Base-by-base conservation (phyloP, 2,113 vertebrate genomes). In the Bubo blakistoni region DNA sequence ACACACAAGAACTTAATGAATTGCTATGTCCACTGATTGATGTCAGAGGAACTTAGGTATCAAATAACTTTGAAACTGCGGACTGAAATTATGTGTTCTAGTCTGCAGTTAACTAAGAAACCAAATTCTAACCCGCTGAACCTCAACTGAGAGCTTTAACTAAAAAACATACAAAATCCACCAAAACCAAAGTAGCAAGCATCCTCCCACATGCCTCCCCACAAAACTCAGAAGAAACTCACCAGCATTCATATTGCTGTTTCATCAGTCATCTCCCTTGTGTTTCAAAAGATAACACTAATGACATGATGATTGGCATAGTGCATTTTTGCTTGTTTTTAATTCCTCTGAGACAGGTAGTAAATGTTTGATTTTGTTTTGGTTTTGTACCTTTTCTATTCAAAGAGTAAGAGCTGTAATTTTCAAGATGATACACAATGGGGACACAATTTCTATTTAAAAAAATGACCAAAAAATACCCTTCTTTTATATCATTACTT, bases 301-400 rank as follows among this genome's bases (percentile, higher is more conserved):
- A 76, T 0, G 7, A 62, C 55, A 38, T 0, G 0, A 3, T 6
- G 9, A 52, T 24, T 42, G 22, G 71, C 40, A 21, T 5, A 54
- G 6, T 7, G 2, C 21, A 49, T 47, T 81, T 81, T 72, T 82
- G 9, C 7, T 57, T 65, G 19, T 7, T 95, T 91, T 87, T 30
- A 69, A 51, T 72, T 66, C 13, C 44, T 42, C 77, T 46, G n/a
- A 93, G 66, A 93, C 8, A 36, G 34, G 27, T 69, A 76, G 21
- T 16, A 93, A 92, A 85, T 49, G 34, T 89, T 36, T 81, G 59
- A 66, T 70, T 95, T 78, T 73, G 65, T 15, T 87, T 86, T 85
- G 38, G 2, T 61, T 88, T 88, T 69, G 27, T 46, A 40, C 7
- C 13, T 65, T 90, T 92, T 77, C 27, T 69, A 54, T 80, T 93